A percentile compares a stretch with the other conserved stretches of the same genome.
These are phyloP conservation scores for Dione vanillae DNA, from an alignment of 2,888 invertebrate species.

Conservation along the genomic window DNA sequence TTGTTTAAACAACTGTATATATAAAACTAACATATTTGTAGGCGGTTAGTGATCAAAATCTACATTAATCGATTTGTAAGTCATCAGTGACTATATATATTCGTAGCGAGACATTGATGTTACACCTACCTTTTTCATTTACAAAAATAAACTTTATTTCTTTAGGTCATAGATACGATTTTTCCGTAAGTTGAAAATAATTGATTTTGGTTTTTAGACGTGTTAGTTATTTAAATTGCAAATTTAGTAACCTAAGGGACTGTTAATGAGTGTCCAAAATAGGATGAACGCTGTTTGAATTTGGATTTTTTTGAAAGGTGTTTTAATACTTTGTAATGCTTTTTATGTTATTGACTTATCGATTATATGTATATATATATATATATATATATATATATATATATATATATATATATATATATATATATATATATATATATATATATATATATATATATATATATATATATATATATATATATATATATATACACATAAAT, in stretches of 20 bases:
- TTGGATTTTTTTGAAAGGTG: slow-evolving; percentile 28
- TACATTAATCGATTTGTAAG: slow-evolving; percentile 28
- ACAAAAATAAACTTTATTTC: slow-evolving; percentile 10
- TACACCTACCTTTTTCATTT: background rate
- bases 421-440: no score
- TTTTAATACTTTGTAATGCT: no score
- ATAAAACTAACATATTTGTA: slow-evolving; percentile 17
- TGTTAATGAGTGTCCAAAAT: slow-evolving; percentile 56
- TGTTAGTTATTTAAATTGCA: slow-evolving; percentile 57
- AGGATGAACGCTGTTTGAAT: slow-evolving; percentile 54
- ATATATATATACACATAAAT: no score
- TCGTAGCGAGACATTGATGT: slow-evolving; percentile 34
- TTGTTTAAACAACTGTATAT: background rate
- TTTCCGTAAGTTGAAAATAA: background rate
- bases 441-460: no score
- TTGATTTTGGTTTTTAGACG: slow-evolving; percentile 29
- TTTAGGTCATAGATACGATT: background rate
- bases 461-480: no score
- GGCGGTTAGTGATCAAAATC: slow-evolving; percentile 13
- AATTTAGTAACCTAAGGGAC: slow-evolving; percentile 56
- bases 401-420: no score
- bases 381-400: no score
- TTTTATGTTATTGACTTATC: no score
- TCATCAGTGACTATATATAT: slow-evolving; percentile 35
- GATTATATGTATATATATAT: no score